Evolutionary conservation across 2,113 vertebrate species (phyloP), one percentile per base, ranked within the genome.

Genomic region (Spilogale gracilis): DNA sequence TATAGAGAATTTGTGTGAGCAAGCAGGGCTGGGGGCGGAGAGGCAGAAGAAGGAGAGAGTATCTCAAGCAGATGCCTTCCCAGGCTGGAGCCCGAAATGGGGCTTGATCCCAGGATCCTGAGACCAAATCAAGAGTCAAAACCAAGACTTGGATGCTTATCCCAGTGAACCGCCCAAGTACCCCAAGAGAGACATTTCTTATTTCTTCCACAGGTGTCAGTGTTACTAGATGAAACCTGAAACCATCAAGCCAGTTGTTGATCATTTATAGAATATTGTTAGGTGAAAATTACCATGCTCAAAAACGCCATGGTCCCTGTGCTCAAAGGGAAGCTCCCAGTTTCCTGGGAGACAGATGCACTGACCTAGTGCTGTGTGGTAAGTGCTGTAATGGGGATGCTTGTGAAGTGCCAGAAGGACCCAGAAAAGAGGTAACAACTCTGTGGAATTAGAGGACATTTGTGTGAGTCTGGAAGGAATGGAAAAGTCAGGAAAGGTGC

Each of bases 211-310:
- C 16, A 61, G 83, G 4, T 93, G 12, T 79, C 10, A 56, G 2
- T 89, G 50, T 91, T 56, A 45, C 50, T 91, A 88, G 73, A 58
- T 93, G 85, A 93, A 95, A 83, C 6, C 58, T 76, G 38, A 61
- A 95, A 61, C 25, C 52, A 48, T 91, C 10, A 7, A 87, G 32
- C 50, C 48, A 79, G 1, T 92, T 80, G 9, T 92, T 94, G 91
- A 76, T 86, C 58, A 69, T 84, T 52, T 65, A 54, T 86, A 71
- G 56, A 88, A 52, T 89, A 43, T 88, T 95, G 27, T 50, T 73
- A 92, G 65, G 21, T 80, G 87, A 88, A 56, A 56, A 38, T 67
- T 76, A 48, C 2, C 1, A 1, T 43, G 23, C n/a, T 97, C 27
- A 52, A 20, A 61, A 90, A 92, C 88, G 38, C 27, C 25, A 2